These are phyloP conservation scores for Pyrrhosoma nymphula DNA, from an alignment of 2,888 invertebrate genomes.

Conservation along the genomic window DNA sequence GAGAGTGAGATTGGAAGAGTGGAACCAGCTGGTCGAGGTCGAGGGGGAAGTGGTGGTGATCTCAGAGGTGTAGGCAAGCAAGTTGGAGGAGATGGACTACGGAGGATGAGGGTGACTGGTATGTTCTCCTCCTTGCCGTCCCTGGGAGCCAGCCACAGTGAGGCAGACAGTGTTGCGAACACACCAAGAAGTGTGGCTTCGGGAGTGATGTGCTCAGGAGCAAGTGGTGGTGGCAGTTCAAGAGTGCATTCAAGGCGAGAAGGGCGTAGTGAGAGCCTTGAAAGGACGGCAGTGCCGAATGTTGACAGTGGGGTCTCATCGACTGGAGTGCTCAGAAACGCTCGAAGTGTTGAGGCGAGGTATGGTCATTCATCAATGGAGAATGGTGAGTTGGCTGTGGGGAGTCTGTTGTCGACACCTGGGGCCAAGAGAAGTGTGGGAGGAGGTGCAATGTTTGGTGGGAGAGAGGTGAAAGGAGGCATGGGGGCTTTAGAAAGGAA, in stretches of 20 bases:
- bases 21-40: constrained; percentile 40
- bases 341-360: constrained; percentile 63
- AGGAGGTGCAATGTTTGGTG: constrained; percentile 66
- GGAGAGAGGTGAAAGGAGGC: constrained; percentile 50
- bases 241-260: constrained; percentile 56
- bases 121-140: constrained; percentile 55
- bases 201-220: constrained; percentile 30
- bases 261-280: constrained; percentile 59
- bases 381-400: constrained; percentile 66
- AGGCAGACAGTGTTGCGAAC: constrained; percentile 8
- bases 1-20: constrained; percentile 33
- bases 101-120: constrained; percentile 31
- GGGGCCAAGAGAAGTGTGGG: constrained; percentile 62
- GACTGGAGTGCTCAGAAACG: constrained; percentile 61
- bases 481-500: constrained; percentile 46
- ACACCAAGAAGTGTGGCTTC: constrained; percentile 29
- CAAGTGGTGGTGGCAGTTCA: constrained; percentile 48
- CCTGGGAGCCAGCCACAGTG: constrained; percentile 43
- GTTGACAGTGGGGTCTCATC: constrained; percentile 52
- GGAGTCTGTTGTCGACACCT: constrained; percentile 61
- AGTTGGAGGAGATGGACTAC: constrained; percentile 42
- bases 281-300: constrained; percentile 63
- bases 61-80: constrained; percentile 58
- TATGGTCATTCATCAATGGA: constrained; percentile 55
- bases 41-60: constrained; percentile 51